Percentiles rank a stretch among this genome's conserved stretches.
Conservation (phyloP, 1,140 invertebrate genomes). For the Papilio aristodemus region DNA sequence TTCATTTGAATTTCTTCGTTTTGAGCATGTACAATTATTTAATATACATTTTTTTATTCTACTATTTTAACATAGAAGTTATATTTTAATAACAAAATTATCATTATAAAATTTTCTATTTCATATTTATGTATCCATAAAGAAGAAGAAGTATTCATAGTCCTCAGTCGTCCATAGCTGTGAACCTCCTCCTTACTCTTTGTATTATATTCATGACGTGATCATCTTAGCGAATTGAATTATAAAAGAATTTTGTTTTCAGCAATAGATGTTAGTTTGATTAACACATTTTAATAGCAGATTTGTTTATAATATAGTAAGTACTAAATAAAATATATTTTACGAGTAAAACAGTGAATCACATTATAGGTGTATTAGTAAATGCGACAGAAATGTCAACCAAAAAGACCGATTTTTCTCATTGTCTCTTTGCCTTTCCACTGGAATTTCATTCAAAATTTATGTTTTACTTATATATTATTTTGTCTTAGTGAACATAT, state of each 20-base stretch:
- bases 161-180: no score
- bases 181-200: conserved; percentile 4
- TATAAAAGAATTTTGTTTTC: conserved; percentile 32
- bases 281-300: neutral
- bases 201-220: conserved; percentile 34
- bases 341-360: conserved; percentile 31
- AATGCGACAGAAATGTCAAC: conserved; percentile 22
- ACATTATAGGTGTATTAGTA: conserved; percentile 10
- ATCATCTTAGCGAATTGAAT: conserved; percentile 33
- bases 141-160: no score
- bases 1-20: no score
- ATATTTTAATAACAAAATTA: no score
- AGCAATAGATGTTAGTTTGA: conserved; percentile 34
- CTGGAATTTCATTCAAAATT: neutral
- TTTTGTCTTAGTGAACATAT: neutral
- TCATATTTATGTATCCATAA: no score
- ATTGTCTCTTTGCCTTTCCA: conserved; percentile 18
- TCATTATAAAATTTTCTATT: no score
- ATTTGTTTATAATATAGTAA: conserved; percentile 27
- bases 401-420: conserved; percentile 16
- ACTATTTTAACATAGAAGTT: no score
- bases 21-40: no score
- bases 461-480: neutral
- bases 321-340: conserved; percentile 32
- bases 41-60: no score